Evolutionary conservation across 2,888 invertebrate genomes (phyloP), one percentile per base, ranked within the genome.

Genomic region (Sphaerophoria rueppellii): DNA sequence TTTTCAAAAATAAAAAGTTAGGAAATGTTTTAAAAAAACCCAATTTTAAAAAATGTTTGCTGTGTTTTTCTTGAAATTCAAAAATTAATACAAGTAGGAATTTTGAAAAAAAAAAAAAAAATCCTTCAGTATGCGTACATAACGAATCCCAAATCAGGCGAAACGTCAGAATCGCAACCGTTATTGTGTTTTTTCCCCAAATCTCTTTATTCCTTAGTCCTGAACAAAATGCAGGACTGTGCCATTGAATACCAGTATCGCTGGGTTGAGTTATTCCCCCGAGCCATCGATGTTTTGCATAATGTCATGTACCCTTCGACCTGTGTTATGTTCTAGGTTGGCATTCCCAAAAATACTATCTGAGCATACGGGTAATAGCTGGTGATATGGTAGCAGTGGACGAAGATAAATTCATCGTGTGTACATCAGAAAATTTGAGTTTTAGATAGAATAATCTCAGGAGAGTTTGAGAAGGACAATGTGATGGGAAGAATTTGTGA

Each of bases 371-470:
- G n/a, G 60, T 55, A 67, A 40, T 43, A 67, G 55, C 6, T 40
- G 61, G 16, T 14, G 14, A 16, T 46, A 52, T 61, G 60, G 69
- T 55, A 43, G 58, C 37, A 74, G 52, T 11, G 24, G 54, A 40
- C 12, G 14, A 40, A 46, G 65, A 67, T 71, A 24, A 72, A 37
- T 72, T 54, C 35, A 65, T 55, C n/a, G 48, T 11, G 55, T n/a
- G 52, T 75, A 70, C 69, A 72, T 70, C 73, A 34, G 55, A 65
- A 82, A 69, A 78, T 82, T 58, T 73, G 72, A 61, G 65, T 75
- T 81, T 70, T 48, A 58, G 75, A 16, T 76, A 58, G 67, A 52
- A 72, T 24, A 76, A 5, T 11, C 4, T 6, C 4, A 34, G 3
- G 9, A 12, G 9, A 43, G 24, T 32, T 24, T 24, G 1, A 63